Conservation (phyloP, 2,113 vertebrate species). For the Phoenicopterus ruber region DNA sequence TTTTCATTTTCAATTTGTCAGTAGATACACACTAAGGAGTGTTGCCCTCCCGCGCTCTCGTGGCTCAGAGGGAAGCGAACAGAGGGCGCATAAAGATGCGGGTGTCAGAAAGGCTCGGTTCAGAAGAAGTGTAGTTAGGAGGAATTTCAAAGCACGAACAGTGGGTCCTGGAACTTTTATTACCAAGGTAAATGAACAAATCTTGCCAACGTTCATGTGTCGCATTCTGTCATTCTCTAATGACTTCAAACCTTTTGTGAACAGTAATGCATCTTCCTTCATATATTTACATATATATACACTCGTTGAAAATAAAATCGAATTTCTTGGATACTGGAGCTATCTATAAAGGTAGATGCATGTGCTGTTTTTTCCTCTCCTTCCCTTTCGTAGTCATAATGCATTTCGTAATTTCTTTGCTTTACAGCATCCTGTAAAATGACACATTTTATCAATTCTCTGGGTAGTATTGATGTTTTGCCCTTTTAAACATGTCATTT, state of each 20-base stretch:
- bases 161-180: not conserved
- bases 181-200: not conserved
- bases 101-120: not conserved
- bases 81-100: not conserved
- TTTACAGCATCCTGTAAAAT: constrained; percentile 70
- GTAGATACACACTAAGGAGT: not conserved
- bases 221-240: not conserved
- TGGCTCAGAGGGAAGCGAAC: not conserved
- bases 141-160: not conserved
- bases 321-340: constrained; percentile 53
- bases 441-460: constrained; percentile 74
- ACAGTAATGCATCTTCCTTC: not conserved
- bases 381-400: constrained; percentile 52
- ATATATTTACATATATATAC: not conserved
- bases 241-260: not conserved
- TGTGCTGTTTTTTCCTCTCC: not conserved
- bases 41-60: not conserved
- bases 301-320: constrained; percentile 32
- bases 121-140: not conserved
- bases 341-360: not conserved
- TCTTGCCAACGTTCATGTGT: not conserved
- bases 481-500: constrained; percentile 80
- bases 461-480: constrained; percentile 75
- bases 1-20: not conserved
- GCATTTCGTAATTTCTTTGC: constrained; percentile 68